phyloP scores from a whole-genome alignment of 2,888 invertebrate genomes.

The Agriopis marginaria region DNA sequence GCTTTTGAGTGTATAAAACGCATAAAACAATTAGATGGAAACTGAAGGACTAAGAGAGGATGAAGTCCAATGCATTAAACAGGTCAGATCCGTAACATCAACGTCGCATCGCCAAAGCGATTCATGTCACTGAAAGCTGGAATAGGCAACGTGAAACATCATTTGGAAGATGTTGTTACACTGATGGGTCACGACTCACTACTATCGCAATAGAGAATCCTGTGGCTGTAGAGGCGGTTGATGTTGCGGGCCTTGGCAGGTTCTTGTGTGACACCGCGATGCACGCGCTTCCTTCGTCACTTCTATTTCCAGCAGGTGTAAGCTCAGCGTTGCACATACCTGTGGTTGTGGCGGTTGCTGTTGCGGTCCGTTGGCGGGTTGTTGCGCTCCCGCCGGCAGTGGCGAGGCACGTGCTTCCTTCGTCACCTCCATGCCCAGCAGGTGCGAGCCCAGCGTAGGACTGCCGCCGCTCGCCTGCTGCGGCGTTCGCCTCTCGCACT shows the following conservation, averaged over 20 bases:
- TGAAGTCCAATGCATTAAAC: no score
- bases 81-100: no score
- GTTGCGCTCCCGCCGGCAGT: constrained; percentile 70
- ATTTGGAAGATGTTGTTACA: no score
- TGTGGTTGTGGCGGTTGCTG: constrained; percentile 72
- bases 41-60: no score
- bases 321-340: constrained; percentile 50
- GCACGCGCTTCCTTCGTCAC: not conserved
- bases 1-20: no score
- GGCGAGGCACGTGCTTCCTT: constrained; percentile 88
- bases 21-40: no score
- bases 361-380: constrained; percentile 57
- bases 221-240: no score
- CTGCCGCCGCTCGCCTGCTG: constrained; percentile 80
- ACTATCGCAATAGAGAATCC: no score
- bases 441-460: constrained; percentile 72
- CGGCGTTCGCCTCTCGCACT: constrained; percentile 84
- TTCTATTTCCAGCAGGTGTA: not conserved
- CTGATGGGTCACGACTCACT: no score
- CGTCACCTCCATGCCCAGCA: constrained; percentile 96
- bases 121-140: no score
- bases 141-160: no score
- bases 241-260: not conserved
- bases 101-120: no score
- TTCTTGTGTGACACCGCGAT: not conserved